A percentile compares a stretch with the other conserved stretches of the same genome.
These are phyloP conservation scores for Bufo gargarizans DNA, from an alignment of 2,113 vertebrate species.

Conservation along the genomic window DNA sequence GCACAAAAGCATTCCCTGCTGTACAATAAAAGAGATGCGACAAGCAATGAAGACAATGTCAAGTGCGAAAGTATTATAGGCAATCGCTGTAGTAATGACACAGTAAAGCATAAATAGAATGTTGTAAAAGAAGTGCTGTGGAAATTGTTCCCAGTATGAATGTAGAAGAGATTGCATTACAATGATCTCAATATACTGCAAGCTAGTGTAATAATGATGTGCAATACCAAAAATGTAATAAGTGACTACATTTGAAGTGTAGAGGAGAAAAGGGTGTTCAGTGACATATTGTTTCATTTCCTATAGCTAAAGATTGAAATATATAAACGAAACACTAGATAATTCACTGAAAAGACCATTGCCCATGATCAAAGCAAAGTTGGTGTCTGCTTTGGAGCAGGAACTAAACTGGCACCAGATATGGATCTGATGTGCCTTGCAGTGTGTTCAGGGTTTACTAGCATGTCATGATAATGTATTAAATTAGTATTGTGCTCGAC, in stretches of 20 bases:
- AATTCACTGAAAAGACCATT: not conserved
- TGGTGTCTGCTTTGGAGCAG: not conserved
- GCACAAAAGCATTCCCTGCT: conserved; percentile 45
- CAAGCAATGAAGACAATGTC: conserved; percentile 51
- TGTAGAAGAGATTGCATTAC: conserved; percentile 17
- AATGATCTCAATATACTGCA: conserved; percentile 15
- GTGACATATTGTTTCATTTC: conserved; percentile 2
- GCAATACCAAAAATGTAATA: conserved; percentile 9
- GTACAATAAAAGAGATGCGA: conserved; percentile 43
- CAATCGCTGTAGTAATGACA: conserved; percentile 45
- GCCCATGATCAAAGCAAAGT: not conserved
- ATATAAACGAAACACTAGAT: not conserved
- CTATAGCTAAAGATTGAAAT: not conserved
- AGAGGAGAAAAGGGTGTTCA: not conserved
- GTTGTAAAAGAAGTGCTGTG: conserved; percentile 18
- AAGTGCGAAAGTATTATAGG: conserved; percentile 44
- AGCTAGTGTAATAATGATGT: conserved; percentile 18
- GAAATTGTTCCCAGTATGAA: conserved; percentile 54
- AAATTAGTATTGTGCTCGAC: too few species aligned
- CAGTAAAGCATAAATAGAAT: conserved; percentile 49
- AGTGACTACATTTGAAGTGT: conserved; percentile 6
- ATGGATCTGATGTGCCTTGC: too few species aligned
- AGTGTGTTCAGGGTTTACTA: too few species aligned
- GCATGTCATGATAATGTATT: too few species aligned
- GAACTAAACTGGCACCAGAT: not conserved